Evolutionary conservation across 2,888 invertebrate species (phyloP).

Genomic region (Polietes domitor): DNA sequence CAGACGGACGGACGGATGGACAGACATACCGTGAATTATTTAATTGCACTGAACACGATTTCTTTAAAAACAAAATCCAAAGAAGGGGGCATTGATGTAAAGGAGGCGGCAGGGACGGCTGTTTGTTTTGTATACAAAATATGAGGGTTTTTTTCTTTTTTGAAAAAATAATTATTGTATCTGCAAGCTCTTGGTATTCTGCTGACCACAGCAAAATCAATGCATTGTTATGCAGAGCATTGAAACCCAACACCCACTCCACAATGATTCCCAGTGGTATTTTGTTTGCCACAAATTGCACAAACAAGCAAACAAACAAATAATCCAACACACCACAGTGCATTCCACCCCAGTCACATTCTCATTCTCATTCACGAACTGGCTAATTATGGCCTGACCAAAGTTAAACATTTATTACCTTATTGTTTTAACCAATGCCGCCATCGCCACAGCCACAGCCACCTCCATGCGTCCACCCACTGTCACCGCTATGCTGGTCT

Average conservation of each 20-base stretch:
- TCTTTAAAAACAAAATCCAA: neutral
- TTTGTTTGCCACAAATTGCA: neutral
- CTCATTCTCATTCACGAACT: neutral
- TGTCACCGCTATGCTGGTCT: neutral
- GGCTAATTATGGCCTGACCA: slow-evolving; percentile 48
- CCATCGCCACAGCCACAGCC: neutral
- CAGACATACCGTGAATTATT: slow-evolving; percentile 9
- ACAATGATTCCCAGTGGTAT: neutral
- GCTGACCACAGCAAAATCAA: slow-evolving; percentile 8
- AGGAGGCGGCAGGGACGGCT: neutral
- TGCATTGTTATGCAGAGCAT: neutral
- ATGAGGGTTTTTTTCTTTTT: neutral
- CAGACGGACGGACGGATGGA: neutral
- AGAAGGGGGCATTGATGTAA: neutral
- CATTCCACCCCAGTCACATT: neutral
- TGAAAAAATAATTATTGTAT: neutral
- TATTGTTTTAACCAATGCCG: slow-evolving; percentile 3
- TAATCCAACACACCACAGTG: neutral
- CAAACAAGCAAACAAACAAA: slow-evolving; percentile 19
- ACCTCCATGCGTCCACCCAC: neutral
- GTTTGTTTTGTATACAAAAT: neutral
- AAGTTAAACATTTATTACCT: slow-evolving; percentile 35
- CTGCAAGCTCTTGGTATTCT: neutral
- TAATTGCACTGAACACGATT: slow-evolving; percentile 12
- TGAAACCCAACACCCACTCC: slow-evolving; percentile 18